Evolutionary conservation across 2,888 invertebrate genomes (phyloP).

Genomic region (Julus scandinavius): DNA sequence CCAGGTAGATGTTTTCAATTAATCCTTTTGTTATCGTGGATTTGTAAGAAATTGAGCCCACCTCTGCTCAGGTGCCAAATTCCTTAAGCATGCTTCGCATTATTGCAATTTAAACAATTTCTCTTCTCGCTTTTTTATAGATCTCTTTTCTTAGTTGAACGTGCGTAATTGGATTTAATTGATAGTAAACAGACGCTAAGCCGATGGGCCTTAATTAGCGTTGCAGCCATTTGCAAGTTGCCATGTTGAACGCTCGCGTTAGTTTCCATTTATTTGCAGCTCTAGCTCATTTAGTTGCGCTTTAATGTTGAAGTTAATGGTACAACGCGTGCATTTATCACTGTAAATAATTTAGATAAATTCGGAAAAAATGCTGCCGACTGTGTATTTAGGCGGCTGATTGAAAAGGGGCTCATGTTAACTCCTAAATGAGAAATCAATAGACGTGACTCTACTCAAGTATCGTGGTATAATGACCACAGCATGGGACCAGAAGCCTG

Average conservation of each 20-base stretch:
- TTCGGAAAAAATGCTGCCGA: slow-evolving; percentile 14
- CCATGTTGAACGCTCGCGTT: slow-evolving; percentile 19
- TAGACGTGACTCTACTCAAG: slow-evolving; percentile 7
- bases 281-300: slow-evolving; percentile 21
- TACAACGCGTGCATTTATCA: slow-evolving; percentile 6
- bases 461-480: neutral
- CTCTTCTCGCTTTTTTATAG: neutral
- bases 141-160: neutral
- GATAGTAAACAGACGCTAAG: slow-evolving; percentile 21
- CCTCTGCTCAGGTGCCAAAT: neutral
- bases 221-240: slow-evolving; percentile 27
- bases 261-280: slow-evolving; percentile 23
- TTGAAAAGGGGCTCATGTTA: slow-evolving; percentile 4
- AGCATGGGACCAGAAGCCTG: neutral
- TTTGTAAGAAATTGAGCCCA: neutral
- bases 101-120: neutral
- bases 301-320: slow-evolving; percentile 27
- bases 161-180: slow-evolving; percentile 10
- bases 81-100: neutral
- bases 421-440: slow-evolving; percentile 13
- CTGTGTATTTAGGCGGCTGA: slow-evolving; percentile 5
- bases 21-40: no score
- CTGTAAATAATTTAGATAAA: slow-evolving; percentile 33
- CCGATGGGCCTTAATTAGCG: slow-evolving; percentile 33
- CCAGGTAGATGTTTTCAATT: neutral